These are phyloP conservation scores for Drosophila limbata DNA, from an alignment of 2,888 invertebrate species.

Conservation along the genomic window DNA sequence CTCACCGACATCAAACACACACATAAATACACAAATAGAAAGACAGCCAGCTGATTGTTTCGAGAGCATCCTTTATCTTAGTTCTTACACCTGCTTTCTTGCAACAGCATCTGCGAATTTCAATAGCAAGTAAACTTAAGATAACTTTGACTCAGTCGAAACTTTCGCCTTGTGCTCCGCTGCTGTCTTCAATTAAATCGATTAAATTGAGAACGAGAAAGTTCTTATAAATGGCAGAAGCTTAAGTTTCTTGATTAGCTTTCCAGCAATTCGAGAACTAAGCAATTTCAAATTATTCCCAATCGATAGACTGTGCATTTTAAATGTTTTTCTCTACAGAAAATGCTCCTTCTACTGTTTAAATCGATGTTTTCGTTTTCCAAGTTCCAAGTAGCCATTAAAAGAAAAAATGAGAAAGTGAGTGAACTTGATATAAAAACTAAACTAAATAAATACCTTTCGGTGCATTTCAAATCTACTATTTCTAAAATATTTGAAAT, in stretches of 20 bases:
- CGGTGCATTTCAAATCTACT: no score
- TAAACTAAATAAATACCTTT: no score
- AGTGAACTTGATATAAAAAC: no score
- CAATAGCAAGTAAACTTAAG: slow-evolving; percentile 64
- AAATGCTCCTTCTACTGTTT: background rate
- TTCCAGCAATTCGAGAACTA: background rate
- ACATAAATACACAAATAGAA: slow-evolving; percentile 19
- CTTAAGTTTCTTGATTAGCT: slow-evolving; percentile 60
- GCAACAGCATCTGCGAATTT: slow-evolving; percentile 39
- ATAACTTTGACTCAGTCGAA: slow-evolving; percentile 48
- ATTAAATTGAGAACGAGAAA: slow-evolving; percentile 66
- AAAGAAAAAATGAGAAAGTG: no score
- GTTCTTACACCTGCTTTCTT: slow-evolving; percentile 8
- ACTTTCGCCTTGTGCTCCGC: slow-evolving; percentile 36
- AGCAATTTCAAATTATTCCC: background rate
- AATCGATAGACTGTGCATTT: slow-evolving; percentile 27
- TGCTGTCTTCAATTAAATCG: slow-evolving; percentile 74
- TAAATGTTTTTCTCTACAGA: slow-evolving; percentile 11
- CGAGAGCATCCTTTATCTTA: slow-evolving; percentile 16
- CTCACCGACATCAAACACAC: slow-evolving; percentile 51
- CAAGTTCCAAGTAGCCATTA: no score
- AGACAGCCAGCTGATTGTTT: slow-evolving; percentile 62
- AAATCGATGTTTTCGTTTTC: no score
- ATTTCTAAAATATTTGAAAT: no score
- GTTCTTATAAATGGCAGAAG: slow-evolving; percentile 47